Conservation (phyloP, 1,140 invertebrate genomes). For the Tetramorium simillimum region DNA sequence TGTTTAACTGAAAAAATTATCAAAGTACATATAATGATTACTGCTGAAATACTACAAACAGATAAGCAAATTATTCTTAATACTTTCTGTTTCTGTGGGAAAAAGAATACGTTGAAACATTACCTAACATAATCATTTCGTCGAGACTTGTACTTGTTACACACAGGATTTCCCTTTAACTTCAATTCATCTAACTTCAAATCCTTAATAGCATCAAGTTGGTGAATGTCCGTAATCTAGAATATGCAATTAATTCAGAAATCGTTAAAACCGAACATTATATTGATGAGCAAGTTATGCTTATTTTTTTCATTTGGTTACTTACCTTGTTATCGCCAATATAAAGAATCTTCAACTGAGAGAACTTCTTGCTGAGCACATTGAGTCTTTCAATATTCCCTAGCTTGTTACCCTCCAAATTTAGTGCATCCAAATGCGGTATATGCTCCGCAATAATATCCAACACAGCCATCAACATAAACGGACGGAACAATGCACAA, state of each 20-base stretch:
- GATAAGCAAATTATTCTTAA: background rate
- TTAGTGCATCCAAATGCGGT: constrained; percentile 92
- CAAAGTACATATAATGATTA: background rate
- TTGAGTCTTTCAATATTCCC: constrained; percentile 89
- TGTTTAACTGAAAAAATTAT: too few relatives aligned
- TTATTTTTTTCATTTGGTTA: background rate
- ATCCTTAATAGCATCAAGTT: constrained; percentile 83
- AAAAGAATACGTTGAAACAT: constrained; percentile 71
- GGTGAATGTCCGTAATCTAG: constrained; percentile 89
- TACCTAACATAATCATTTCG: constrained; percentile 95
- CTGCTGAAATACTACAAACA: background rate
- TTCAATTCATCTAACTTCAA: too few relatives aligned
- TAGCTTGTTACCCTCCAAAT: constrained; percentile 93
- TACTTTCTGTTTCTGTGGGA: constrained; percentile 2
- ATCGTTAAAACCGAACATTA: constrained; percentile 22
- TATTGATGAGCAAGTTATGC: background rate
- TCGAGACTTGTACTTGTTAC: constrained; percentile 90
- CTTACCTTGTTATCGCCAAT: constrained; percentile 93
- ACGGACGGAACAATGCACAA: constrained; percentile 90
- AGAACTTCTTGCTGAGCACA: constrained; percentile 88
- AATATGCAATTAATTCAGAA: background rate
- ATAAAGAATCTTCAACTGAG: constrained; percentile 92
- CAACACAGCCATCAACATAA: constrained; percentile 90
- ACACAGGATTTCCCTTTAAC: constrained; percentile 90
- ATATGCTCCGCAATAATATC: constrained; percentile 93